Evolutionary conservation across 2,113 vertebrate genomes (phyloP).

Genomic region (Tricholaema leucomelas): DNA sequence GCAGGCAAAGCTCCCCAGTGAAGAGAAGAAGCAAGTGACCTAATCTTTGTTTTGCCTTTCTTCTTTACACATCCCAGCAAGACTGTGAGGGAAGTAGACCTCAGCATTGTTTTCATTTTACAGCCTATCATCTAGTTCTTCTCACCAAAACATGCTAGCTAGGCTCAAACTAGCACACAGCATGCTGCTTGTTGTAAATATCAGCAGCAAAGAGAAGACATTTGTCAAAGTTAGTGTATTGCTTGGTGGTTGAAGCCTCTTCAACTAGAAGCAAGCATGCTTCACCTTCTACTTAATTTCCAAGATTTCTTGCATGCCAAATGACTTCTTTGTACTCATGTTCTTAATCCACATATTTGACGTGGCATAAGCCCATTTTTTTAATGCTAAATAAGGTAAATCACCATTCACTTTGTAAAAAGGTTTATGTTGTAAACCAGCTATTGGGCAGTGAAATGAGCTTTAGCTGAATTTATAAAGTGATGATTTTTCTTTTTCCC

Average conservation of each 20-base stretch:
- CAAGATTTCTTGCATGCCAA: not conserved
- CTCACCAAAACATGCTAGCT: too few relatives aligned
- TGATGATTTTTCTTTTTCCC: not conserved
- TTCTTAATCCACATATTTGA: not conserved
- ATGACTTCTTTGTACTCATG: not conserved
- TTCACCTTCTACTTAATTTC: not conserved
- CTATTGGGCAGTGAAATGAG: conserved; percentile 8
- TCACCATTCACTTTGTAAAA: not conserved
- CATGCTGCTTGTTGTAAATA: not conserved
- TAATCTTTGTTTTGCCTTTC: too few relatives aligned
- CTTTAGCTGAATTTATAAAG: conserved; percentile 1
- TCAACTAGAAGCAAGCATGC: not conserved
- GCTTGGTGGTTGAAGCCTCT: not conserved
- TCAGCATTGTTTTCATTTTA: too few relatives aligned
- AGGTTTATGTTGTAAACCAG: not conserved
- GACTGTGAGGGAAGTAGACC: too few relatives aligned
- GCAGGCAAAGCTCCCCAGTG: too few relatives aligned
- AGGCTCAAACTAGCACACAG: too few relatives aligned
- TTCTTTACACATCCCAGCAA: too few relatives aligned
- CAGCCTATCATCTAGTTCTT: too few relatives aligned
- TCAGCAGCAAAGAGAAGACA: not conserved
- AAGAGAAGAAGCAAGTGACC: too few relatives aligned
- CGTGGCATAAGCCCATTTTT: not conserved
- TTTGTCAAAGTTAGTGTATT: not conserved
- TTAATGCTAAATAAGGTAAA: conserved; percentile 15